Base-by-base conservation (phyloP, 2,797 vertebrate species). In the Anguilla obscura region DNA sequence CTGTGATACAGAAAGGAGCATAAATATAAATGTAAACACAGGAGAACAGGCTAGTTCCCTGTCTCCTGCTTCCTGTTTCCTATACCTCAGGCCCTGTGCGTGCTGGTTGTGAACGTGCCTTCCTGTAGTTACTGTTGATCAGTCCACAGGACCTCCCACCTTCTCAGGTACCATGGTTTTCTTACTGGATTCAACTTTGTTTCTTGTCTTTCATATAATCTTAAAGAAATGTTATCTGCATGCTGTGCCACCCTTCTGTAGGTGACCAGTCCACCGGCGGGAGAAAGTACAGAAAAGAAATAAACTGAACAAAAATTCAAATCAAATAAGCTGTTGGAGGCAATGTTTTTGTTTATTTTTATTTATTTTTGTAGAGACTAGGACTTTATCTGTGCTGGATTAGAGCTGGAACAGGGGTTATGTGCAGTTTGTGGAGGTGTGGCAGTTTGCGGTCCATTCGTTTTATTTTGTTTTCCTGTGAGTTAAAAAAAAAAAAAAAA, bases 1-100 rank as follows among this genome's bases (percentile, higher is more conserved):
- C 89, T 91, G 91, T 96, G 95, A 96, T 95, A 96, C 96, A 96
- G 96, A 97, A 95, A 98, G 97, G 24, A 69, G 63, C 63, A 69
- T 69, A n/a, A n/a, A 69, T 14, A 10, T 69, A 27, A 63, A 27
- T 63, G 21, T 21, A 63, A 21, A 63, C 18, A 21, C 58, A 63
- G 21, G 96, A 98, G 95, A 92, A 94, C 92, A 92, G 88, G 94
- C 87, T 93, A 94, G 92, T 93, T 95, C 94, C 92, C 93, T 89
- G 89, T 92, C 92, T 89, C 86, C 88, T 83, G 74, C 9, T 90
- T 87, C 82, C 79, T 85, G 80, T 40, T 93, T 92, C 92, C 87
- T 94, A 94, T 93, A 93, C 92, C 92, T 95, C 93, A 89, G 52
- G 54, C 89, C 89, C 89, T 90, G 74, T 90, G 91, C 89, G 91